Conservation (phyloP, 2,113 vertebrate genomes). For the Varanus salvator region DNA sequence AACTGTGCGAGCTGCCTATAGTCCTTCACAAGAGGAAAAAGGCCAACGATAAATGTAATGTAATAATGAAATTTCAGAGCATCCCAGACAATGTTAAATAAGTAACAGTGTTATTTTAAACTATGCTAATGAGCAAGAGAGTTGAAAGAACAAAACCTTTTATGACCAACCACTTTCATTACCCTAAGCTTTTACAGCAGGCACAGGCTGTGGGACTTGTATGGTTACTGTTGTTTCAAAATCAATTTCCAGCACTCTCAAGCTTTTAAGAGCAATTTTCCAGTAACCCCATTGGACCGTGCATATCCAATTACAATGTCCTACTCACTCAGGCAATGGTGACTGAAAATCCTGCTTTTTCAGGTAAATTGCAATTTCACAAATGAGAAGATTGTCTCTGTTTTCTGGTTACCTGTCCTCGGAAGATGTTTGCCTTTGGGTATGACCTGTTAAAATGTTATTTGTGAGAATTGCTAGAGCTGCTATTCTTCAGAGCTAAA, state of each 20-base stretch:
- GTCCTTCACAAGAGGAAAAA: no score
- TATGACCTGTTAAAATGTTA: neutral
- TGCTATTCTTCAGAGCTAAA: neutral
- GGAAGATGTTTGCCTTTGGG: neutral
- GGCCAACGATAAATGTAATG: no score
- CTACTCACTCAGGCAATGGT: neutral
- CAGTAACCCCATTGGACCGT: neutral
- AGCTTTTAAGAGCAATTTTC: neutral
- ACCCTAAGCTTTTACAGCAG: neutral
- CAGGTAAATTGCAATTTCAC: neutral
- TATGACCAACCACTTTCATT: neutral
- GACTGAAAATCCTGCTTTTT: no score
- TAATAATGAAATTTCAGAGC: neutral
- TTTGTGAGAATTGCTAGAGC: neutral
- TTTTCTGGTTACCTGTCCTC: neutral
- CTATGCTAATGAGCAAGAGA: neutral
- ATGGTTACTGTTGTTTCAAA: neutral
- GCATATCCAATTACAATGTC: neutral
- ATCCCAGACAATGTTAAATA: neutral
- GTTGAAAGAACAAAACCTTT: neutral
- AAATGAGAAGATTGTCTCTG: neutral
- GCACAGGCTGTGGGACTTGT: neutral
- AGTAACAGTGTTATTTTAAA: neutral
- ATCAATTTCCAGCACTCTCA: neutral
- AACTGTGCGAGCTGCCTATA: no score